Percentiles rank a stretch among this genome's conserved stretches.
These are phyloP conservation scores for Deroplatys truncata DNA, from an alignment of 2,888 invertebrate genomes.

Conservation along the genomic window DNA sequence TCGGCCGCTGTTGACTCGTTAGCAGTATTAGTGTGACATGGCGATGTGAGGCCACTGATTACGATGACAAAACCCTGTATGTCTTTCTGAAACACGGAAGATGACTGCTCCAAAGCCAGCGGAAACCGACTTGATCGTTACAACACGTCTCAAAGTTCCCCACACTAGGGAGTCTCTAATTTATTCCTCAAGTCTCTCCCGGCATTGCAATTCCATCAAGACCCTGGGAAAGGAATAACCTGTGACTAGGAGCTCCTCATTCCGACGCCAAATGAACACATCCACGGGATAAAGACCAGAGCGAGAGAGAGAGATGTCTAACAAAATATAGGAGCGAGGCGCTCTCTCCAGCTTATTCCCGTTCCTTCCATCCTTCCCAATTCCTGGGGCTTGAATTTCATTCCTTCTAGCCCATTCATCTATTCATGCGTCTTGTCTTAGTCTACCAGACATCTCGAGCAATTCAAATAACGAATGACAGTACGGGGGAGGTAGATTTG, in stretches of 20 bases:
- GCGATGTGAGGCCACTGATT: background rate
- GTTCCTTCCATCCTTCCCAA: background rate
- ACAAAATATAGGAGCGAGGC: conserved; percentile 5
- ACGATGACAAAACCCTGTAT: background rate
- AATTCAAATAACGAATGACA: conserved; percentile 13
- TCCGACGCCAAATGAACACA: conserved; percentile 21
- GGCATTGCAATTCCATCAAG: conserved; percentile 22
- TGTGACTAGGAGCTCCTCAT: conserved; percentile 14
- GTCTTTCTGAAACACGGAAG: background rate
- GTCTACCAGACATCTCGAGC: conserved; percentile 2
- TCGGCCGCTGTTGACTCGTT: no score
- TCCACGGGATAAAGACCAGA: conserved; percentile 18
- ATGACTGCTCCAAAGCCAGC: conserved; percentile 7
- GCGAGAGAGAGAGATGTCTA: background rate
- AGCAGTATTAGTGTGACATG: background rate
- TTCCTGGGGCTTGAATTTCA: background rate
- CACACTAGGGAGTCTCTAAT: conserved; percentile 10
- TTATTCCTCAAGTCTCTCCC: conserved; percentile 23
- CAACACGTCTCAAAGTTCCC: conserved; percentile 15
- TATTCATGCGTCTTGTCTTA: conserved; percentile 17
- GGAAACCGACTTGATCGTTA: conserved; percentile 14
- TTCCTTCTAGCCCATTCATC: conserved; percentile 12
- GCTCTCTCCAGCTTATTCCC: background rate
- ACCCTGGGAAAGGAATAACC: conserved; percentile 9
- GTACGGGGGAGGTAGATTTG: background rate